These are phyloP conservation scores for Cyprinodon variegatus DNA, from an alignment of 2,113 vertebrate species.

Conservation along the genomic window DNA sequence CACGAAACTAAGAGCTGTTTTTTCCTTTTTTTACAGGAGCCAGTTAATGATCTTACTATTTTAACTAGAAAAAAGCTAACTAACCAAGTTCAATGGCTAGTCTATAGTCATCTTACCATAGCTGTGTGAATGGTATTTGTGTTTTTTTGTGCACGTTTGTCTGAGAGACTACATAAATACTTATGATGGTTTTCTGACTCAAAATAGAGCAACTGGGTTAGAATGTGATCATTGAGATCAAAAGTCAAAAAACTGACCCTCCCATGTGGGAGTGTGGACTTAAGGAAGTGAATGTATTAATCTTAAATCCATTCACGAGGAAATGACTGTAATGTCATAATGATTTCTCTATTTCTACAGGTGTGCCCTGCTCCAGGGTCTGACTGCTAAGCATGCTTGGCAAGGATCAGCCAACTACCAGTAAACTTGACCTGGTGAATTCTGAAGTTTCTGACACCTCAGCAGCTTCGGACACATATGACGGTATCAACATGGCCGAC, in stretches of 20 bases:
- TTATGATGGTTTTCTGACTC: conserved; percentile 1
- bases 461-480: conserved; percentile 6
- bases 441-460: conserved; percentile 66
- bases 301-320: not conserved
- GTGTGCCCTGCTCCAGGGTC: conserved; percentile 68
- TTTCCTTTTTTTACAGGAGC: not conserved
- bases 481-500: conserved; percentile 81
- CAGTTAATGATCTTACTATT: not conserved
- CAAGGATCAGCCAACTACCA: conserved; percentile 69
- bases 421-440: conserved; percentile 80
- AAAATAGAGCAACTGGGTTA: not conserved
- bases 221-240: not conserved
- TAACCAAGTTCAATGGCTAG: not conserved
- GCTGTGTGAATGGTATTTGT: not conserved
- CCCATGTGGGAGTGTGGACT: not conserved
- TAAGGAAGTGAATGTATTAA: not conserved
- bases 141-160: not conserved
- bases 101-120: not conserved
- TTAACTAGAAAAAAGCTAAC: not conserved
- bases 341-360: conserved; percentile 21
- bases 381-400: conserved; percentile 78
- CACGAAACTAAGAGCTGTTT: not conserved
- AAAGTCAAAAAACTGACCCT: not conserved
- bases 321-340: not conserved
- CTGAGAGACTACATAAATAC: not conserved